Evolutionary conservation across 2,797 vertebrate species (phyloP).

Genomic region (Molossus alvarezi): DNA sequence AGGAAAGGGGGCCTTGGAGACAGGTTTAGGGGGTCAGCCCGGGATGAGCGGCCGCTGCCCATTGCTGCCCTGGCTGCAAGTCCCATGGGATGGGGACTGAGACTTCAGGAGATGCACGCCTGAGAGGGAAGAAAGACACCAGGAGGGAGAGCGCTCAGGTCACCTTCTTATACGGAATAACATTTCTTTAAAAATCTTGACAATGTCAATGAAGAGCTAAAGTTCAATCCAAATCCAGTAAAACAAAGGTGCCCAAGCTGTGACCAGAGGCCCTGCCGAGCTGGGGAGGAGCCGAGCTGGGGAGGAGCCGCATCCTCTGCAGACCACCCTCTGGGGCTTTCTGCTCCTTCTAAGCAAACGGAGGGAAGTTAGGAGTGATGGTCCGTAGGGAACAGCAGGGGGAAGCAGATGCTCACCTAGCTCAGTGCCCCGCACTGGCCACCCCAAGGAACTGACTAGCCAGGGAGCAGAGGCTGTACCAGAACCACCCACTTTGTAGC

Average conservation of each 20-base stretch:
- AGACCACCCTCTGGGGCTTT: not conserved
- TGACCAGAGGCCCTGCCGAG: too few relatives aligned
- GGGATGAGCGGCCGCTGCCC: not conserved
- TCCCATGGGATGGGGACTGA: too few relatives aligned
- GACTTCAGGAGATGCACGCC: not conserved
- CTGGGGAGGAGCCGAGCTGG: not conserved
- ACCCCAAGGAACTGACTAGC: not conserved
- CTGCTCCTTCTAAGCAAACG: not conserved
- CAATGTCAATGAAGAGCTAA: not conserved
- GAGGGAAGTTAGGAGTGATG: accelerated
- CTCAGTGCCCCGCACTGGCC: not conserved
- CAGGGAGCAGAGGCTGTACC: not conserved
- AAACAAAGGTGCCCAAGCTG: not conserved
- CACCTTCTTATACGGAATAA: slow-evolving; percentile 24
- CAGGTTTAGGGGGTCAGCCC: not conserved
- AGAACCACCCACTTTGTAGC: too few relatives aligned
- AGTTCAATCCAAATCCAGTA: not conserved
- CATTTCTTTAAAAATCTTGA: not conserved
- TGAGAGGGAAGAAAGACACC: not conserved
- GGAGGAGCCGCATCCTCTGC: not conserved
- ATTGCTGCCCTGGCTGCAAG: not conserved
- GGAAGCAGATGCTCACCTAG: not conserved
- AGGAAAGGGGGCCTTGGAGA: not conserved
- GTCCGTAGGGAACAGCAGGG: too few relatives aligned
- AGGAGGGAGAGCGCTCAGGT: not conserved